Evolutionary conservation across 1,140 invertebrate species (phyloP).

Genomic region (Drosophila funebris): DNA sequence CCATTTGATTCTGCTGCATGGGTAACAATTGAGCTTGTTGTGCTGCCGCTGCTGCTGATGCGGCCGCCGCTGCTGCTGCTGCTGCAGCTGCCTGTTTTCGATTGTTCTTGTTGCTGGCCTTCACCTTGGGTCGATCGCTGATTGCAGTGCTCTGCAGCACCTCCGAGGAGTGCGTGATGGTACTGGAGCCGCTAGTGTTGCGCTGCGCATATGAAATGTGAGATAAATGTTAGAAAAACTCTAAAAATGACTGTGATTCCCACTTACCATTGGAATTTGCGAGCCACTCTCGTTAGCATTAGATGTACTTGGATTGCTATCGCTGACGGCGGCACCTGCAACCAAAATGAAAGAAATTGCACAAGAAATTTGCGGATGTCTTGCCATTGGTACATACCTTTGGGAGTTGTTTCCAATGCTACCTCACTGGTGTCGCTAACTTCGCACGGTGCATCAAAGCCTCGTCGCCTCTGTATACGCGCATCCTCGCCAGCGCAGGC

Average conservation of each 20-base stretch:
- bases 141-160: constrained; percentile 88
- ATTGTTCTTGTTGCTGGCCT: constrained; percentile 91
- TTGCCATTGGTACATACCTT: constrained; percentile 30
- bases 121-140: constrained; percentile 91
- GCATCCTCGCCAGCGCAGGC: constrained; percentile 45
- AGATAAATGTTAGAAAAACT: background rate
- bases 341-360: background rate
- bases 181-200: constrained; percentile 44
- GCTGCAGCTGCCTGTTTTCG: constrained; percentile 85
- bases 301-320: constrained; percentile 34
- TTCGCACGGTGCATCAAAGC: constrained; percentile 44
- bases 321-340: constrained; percentile 37
- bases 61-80: constrained; percentile 56
- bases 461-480: constrained; percentile 60
- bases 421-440: constrained; percentile 30
- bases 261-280: constrained; percentile 52
- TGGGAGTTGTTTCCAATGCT: constrained; percentile 37
- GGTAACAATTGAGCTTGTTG: constrained; percentile 54
- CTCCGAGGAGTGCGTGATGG: constrained; percentile 83
- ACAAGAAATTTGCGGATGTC: background rate
- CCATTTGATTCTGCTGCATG: constrained; percentile 79
- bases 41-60: constrained; percentile 49
- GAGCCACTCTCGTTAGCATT: constrained; percentile 35
- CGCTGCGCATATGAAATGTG: constrained; percentile 29
- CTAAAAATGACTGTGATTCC: background rate